Conservation (phyloP, 1,140 invertebrate genomes). For the Bombus picipes region DNA sequence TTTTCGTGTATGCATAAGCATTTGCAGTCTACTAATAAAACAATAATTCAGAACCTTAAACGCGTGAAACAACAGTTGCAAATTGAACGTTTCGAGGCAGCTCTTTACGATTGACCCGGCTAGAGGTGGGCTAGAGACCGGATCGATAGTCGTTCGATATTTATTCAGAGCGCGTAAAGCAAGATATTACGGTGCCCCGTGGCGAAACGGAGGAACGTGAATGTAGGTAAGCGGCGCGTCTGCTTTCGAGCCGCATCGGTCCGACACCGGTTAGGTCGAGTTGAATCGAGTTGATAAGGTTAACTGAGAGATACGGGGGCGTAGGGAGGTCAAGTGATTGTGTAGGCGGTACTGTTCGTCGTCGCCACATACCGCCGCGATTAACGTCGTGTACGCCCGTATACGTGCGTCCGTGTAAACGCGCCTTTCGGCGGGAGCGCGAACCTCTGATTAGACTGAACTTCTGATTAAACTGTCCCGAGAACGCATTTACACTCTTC, state of each 20-base stretch:
- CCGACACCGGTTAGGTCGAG: constrained; percentile 75
- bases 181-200: constrained; percentile 14
- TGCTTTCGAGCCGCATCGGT: constrained; percentile 47
- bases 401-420: constrained; percentile 40
- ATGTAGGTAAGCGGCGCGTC: constrained; percentile 50
- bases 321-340: constrained; percentile 81
- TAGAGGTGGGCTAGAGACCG: background rate
- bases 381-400: constrained; percentile 65
- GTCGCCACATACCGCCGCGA: constrained; percentile 73
- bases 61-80: background rate
- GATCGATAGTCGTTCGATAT: constrained; percentile 19
- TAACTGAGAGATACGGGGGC: constrained; percentile 81
- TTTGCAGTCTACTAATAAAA: background rate
- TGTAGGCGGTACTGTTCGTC: constrained; percentile 78
- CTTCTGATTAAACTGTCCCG: constrained; percentile 54
- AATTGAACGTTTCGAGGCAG: background rate
- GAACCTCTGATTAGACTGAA: constrained; percentile 50
- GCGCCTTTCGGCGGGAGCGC: constrained; percentile 43
- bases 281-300: constrained; percentile 81
- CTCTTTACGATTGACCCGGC: background rate
- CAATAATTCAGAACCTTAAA: background rate
- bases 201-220: constrained; percentile 21
- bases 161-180: constrained; percentile 21
- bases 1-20: no score
- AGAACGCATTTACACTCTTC: constrained; percentile 19